Evolutionary conservation across 1,140 invertebrate genomes (phyloP), one percentile per base, ranked within the genome.

Genomic region (Drosophila pachea): DNA sequence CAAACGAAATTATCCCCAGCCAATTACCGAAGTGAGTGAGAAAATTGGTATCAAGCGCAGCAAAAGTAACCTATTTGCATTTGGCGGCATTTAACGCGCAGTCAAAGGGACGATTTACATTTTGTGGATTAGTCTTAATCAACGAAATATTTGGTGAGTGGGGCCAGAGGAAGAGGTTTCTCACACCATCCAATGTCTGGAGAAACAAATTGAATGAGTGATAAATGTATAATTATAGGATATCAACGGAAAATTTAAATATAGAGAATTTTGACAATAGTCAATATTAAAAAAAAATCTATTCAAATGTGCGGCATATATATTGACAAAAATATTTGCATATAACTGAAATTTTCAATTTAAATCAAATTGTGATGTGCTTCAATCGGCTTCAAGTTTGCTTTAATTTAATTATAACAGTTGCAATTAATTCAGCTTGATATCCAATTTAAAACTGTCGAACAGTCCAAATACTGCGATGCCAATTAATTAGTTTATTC

Each of bases 1-100:
- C 66, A 69, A 66, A 54, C 56, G 60, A 66, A 79, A 79, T 70
- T 66, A 68, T 59, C 68, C 72, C 62, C 62, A 60, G 56, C 55
- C 67, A 76, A 84, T 74, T 76, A 84, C 66, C 59, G 71, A 71
- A 61, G 72, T 86, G 65, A 71, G 76, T 86, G 76, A 33, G 38
- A 43, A 35, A 70, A 40, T 81, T 56, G 38, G 9, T 52, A 53
- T 8, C n/a, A 52, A 43, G 29, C 11, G 31, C 59, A 45, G 31
- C 7, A 35, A 56, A 35, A 40, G 63, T 63, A 49, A 35, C 56
- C 59, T 60, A 66, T 54, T 63, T 43, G 45, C 36, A 49, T 48
- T 52, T 64, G 47, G 11, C 64, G 64, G 11, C 54, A 48, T 56
- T 42, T 40, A 43, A 43, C 52, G 45, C 45, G 9, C 7, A 38